Percentiles rank a stretch among this genome's conserved stretches.
Conservation (phyloP, 2,797 vertebrate genomes). For the Characodon lateralis region DNA sequence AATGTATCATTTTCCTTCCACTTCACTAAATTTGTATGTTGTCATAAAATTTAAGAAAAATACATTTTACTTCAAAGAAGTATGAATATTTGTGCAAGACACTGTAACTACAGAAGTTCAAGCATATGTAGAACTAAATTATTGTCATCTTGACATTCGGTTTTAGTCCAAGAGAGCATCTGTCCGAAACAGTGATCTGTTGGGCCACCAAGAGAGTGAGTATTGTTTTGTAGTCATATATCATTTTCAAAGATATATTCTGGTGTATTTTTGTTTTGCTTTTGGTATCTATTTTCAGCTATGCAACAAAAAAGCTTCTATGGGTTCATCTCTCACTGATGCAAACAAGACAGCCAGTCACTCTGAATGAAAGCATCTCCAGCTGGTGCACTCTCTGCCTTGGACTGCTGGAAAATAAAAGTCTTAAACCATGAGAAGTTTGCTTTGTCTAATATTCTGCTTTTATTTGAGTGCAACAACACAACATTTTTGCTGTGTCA, state of each 20-base stretch:
- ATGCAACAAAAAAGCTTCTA: constrained; percentile 17
- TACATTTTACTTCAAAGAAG: not conserved
- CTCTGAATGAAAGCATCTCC: constrained; percentile 56
- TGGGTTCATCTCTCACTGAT: constrained; percentile 34
- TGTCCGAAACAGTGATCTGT: constrained; percentile 41
- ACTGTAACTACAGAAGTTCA: constrained; percentile 15
- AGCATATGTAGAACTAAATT: constrained; percentile 18
- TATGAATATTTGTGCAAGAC: not conserved
- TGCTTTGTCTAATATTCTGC: constrained; percentile 22
- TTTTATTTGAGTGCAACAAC: constrained; percentile 61
- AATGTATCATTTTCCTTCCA: not conserved
- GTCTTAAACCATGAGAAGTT: constrained; percentile 48
- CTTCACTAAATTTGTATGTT: not conserved
- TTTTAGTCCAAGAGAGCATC: constrained; percentile 48
- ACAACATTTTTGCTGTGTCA: constrained; percentile 44
- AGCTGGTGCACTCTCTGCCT: constrained; percentile 44
- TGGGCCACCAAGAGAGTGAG: constrained; percentile 29
- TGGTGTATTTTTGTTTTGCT: constrained; percentile 20
- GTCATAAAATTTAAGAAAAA: not conserved
- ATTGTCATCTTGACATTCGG: constrained; percentile 37
- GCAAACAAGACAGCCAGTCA: constrained; percentile 56
- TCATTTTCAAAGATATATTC: constrained; percentile 7
- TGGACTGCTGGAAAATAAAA: constrained; percentile 42
- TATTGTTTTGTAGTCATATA: constrained; percentile 16
- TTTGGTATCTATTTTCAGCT: constrained; percentile 31